These are phyloP conservation scores for Lipophrys pholis DNA, from an alignment of 2,113 vertebrate species.

Conservation along the genomic window DNA sequence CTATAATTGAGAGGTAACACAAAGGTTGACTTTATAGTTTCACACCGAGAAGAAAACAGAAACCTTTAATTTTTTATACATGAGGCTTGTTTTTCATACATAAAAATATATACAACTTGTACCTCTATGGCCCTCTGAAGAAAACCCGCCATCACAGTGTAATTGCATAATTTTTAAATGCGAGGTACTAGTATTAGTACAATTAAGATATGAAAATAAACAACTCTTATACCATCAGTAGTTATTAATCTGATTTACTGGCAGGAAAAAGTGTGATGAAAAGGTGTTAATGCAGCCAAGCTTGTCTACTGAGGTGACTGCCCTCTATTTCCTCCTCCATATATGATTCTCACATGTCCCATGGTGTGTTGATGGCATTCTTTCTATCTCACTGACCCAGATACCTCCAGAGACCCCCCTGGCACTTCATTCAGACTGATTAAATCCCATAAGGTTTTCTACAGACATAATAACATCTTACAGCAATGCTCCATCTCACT, in stretches of 20 bases:
- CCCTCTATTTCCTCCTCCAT: conserved; percentile 52
- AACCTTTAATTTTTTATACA: no score
- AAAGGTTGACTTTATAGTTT: no score
- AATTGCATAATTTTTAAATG: neutral
- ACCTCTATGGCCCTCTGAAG: no score
- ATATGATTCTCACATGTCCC: conserved; percentile 53
- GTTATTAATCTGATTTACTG: conserved; percentile 44
- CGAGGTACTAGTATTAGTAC: neutral
- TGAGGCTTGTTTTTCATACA: no score
- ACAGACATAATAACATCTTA: conserved; percentile 4
- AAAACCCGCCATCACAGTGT: no score
- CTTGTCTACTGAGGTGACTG: conserved; percentile 38
- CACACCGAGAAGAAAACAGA: no score
- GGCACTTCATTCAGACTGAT: conserved; percentile 23
- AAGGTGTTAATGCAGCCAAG: conserved; percentile 37
- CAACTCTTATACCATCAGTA: conserved; percentile 3
- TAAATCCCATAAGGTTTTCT: conserved; percentile 16
- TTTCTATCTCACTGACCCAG: conserved; percentile 45
- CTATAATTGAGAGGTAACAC: no score
- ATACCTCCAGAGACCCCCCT: conserved; percentile 26
- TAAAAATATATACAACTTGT: no score
- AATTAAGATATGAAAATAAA: conserved; percentile 38
- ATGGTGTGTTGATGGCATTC: conserved; percentile 41
- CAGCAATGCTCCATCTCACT: neutral
- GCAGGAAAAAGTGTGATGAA: neutral